A percentile compares a stretch with the other conserved stretches of the same genome.
phyloP scores from a whole-genome alignment of 2,888 invertebrate genomes.

The Acrobeloides nanus region DNA sequence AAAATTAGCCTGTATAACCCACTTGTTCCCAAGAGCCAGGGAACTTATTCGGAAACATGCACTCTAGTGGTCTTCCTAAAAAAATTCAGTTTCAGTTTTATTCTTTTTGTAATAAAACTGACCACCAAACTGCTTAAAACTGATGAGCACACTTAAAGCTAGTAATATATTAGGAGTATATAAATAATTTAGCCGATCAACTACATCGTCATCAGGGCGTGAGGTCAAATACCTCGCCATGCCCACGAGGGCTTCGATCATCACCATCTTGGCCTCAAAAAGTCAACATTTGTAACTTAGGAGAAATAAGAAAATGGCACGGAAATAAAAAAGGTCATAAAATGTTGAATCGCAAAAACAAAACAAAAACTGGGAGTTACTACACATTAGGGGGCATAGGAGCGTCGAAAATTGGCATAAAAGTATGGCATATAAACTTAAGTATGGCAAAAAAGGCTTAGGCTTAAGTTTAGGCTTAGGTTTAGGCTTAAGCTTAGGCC shows the following conservation, averaged over 20 bases:
- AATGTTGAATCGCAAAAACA: too few species aligned
- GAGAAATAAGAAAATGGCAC: too few species aligned
- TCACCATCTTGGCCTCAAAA: slow-evolving; percentile 30
- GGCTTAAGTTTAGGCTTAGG: too few species aligned
- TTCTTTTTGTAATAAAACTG: neutral
- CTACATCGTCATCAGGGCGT: slow-evolving; percentile 42
- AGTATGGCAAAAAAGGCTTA: too few species aligned
- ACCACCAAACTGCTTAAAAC: slow-evolving; percentile 39
- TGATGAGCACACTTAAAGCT: slow-evolving; percentile 48
- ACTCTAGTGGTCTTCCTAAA: slow-evolving; percentile 44
- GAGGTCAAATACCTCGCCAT: slow-evolving; percentile 47
- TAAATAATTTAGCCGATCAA: slow-evolving; percentile 47
- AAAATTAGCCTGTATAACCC: neutral
- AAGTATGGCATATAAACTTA: too few species aligned
- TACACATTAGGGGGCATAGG: too few species aligned
- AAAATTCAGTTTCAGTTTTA: slow-evolving; percentile 6
- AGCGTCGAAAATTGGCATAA: too few species aligned
- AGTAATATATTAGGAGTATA: slow-evolving; percentile 49
- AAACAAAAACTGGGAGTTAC: too few species aligned
- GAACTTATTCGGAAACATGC: slow-evolving; percentile 52
- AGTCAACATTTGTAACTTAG: too few species aligned
- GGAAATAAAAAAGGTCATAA: too few species aligned
- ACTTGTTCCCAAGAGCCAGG: slow-evolving; percentile 51
- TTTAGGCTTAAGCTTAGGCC: too few species aligned
- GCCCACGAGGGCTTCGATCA: slow-evolving; percentile 49